These are phyloP conservation scores for Tetropium fuscum DNA, from an alignment of 2,888 invertebrate species.

Conservation along the genomic window DNA sequence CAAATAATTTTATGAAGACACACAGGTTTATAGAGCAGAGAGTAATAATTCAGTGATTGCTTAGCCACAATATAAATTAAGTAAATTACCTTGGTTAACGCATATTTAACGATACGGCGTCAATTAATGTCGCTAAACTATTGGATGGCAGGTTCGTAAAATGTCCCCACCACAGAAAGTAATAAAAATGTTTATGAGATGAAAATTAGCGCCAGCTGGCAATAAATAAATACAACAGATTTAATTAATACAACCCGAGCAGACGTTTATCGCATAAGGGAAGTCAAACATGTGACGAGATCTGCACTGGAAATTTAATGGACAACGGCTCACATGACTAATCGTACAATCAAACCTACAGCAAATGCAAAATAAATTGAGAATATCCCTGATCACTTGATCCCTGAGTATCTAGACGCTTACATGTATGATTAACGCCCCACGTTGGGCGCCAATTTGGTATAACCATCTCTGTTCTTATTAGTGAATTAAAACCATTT, in stretches of 20 bases:
- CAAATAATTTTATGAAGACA: slow-evolving; percentile 24
- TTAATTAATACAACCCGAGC: slow-evolving; percentile 60
- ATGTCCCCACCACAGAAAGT: slow-evolving; percentile 47
- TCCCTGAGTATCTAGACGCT: too few relatives aligned
- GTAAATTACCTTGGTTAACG: slow-evolving; percentile 40
- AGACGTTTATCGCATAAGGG: slow-evolving; percentile 47
- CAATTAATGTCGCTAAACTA: slow-evolving; percentile 45
- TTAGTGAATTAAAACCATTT: too few relatives aligned
- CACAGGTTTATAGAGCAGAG: slow-evolving; percentile 7
- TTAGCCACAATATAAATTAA: slow-evolving; percentile 33
- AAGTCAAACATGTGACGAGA: slow-evolving; percentile 49
- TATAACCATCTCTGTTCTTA: too few relatives aligned
- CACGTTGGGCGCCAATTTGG: too few relatives aligned
- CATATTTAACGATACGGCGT: slow-evolving; percentile 49
- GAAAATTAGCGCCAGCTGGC: slow-evolving; percentile 62
- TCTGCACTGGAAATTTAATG: slow-evolving; percentile 2
- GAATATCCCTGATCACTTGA: too few relatives aligned
- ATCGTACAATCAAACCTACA: not conserved
- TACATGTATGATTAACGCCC: too few relatives aligned
- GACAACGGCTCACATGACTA: slow-evolving; percentile 2
- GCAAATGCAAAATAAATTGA: not conserved
- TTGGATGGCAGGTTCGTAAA: slow-evolving; percentile 35
- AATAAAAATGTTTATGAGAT: slow-evolving; percentile 64
- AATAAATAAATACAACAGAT: slow-evolving; percentile 64
- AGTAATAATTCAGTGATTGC: slow-evolving; percentile 31